Evolutionary conservation across 2,888 invertebrate species (phyloP).

Genomic region (Venustoraphidia nigricollis): DNA sequence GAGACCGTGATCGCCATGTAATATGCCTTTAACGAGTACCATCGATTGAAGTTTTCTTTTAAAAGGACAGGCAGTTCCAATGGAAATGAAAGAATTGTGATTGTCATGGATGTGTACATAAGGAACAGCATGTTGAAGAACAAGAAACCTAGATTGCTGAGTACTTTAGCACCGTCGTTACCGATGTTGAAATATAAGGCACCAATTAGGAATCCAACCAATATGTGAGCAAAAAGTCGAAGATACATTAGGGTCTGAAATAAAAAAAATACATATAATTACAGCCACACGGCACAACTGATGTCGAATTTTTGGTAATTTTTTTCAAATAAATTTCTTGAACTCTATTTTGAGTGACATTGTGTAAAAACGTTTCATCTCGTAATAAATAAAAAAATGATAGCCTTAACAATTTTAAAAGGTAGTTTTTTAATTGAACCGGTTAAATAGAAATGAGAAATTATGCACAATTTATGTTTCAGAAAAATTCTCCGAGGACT

Average conservation of each 20-base stretch:
- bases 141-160: slow-evolving; percentile 89
- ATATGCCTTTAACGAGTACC: slow-evolving; percentile 91
- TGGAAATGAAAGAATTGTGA: slow-evolving; percentile 94
- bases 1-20: slow-evolving; percentile 92
- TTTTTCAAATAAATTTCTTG: too few relatives aligned
- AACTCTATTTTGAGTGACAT: too few relatives aligned
- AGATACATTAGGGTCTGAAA: slow-evolving; percentile 88
- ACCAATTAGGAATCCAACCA: slow-evolving; percentile 88
- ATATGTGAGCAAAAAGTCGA: slow-evolving; percentile 81
- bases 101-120: slow-evolving; percentile 99
- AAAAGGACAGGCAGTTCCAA: slow-evolving; percentile 89
- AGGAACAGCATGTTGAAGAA: slow-evolving; percentile 98
- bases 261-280: slow-evolving; percentile 7
- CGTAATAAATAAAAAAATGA: too few relatives aligned
- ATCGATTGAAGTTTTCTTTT: slow-evolving; percentile 90
- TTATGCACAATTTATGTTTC: too few relatives aligned
- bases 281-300: background rate
- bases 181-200: slow-evolving; percentile 91
- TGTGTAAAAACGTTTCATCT: too few relatives aligned
- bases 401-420: too few relatives aligned
- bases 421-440: too few relatives aligned
- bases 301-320: background rate
- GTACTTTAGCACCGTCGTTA: slow-evolving; percentile 88
- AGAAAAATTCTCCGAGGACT: too few relatives aligned
- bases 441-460: too few relatives aligned